phyloP scores from a whole-genome alignment of 2,113 vertebrate species.

The Oriolus oriolus region DNA sequence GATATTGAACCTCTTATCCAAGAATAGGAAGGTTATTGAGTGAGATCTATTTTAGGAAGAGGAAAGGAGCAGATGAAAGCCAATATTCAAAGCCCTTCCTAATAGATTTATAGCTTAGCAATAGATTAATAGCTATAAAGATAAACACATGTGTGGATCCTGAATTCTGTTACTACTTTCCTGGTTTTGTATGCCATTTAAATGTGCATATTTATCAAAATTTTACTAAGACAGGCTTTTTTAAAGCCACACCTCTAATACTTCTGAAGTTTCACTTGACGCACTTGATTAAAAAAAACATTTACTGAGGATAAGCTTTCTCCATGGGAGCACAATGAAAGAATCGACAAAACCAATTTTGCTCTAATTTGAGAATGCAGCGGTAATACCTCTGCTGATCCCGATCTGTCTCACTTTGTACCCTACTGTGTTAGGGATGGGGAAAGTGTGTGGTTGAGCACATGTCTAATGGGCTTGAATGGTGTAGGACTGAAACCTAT shows the following conservation, averaged over 20 bases:
- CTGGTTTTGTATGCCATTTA: not conserved
- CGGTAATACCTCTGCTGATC: constrained; percentile 8
- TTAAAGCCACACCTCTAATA: not conserved
- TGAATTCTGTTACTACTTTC: not conserved
- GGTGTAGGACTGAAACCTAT: not conserved
- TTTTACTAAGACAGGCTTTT: not conserved
- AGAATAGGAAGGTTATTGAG: constrained; percentile 16
- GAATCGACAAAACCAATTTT: not conserved
- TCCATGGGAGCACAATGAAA: not conserved
- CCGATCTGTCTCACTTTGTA: not conserved
- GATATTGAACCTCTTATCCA: not conserved
- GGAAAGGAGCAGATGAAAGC: constrained; percentile 11
- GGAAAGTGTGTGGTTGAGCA: constrained; percentile 28
- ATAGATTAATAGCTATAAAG: not conserved
- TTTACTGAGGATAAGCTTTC: not conserved
- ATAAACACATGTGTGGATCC: not conserved
- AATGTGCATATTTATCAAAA: not conserved
- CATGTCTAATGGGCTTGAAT: not conserved
- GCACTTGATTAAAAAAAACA: constrained; percentile 8
- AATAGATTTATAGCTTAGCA: not conserved
- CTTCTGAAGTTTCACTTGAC: not conserved
- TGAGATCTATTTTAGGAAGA: constrained; percentile 25
- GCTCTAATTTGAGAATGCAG: constrained; percentile 13
- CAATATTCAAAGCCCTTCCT: not conserved
- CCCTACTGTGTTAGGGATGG: not conserved